Evolutionary conservation across 2,797 vertebrate species (phyloP), one percentile per base, ranked within the genome.

Genomic region (Dryobates pubescens): DNA sequence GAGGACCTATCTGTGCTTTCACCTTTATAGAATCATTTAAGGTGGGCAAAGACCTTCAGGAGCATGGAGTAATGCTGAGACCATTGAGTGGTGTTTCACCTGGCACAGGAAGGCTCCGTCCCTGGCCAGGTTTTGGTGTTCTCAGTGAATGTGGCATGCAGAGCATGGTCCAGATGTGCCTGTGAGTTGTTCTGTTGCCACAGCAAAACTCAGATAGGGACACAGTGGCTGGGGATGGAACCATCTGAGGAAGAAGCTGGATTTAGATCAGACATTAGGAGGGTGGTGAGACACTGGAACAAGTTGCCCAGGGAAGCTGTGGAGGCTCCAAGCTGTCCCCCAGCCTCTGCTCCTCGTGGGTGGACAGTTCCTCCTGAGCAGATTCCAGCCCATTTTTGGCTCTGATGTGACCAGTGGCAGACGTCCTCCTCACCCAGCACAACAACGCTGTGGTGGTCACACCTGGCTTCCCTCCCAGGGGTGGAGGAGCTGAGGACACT

Each of bases 361-460:
- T 51, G 49, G 49, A 24, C 24, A 12, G 59, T 53, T 32, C 45
- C 38, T 65, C 58, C 82, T 29, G 5, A 8, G 17, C 4, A 12
- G 5, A 8, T 16, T 20, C 18, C 45, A 6, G 16, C 26, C 64
- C 34, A 8, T 7, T 56, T 59, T 75, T 32, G 59, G 74, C 57
- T 2, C 1, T 1, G 4, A 54, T 3, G 49, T 2, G 47, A 19
- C 12, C 18, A 3, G 17, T 7, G 10, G 76, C 54, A 49, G 6
- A 4, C 7, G 51, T 8, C 45, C 57, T 51, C 26, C 2, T 15
- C 56, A 29, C 62, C 76, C 73, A 23, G 7, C 20, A 1, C n/a
- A 23, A 38, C 53, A 26, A 29, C 53, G 17, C 72, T 14, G 30
- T 5, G 4, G 16, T 54, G 53, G 26, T 54, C 53, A 54, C 53